phyloP scores from a whole-genome alignment of 2,113 vertebrate species.

The Eubucco bourcierii region DNA sequence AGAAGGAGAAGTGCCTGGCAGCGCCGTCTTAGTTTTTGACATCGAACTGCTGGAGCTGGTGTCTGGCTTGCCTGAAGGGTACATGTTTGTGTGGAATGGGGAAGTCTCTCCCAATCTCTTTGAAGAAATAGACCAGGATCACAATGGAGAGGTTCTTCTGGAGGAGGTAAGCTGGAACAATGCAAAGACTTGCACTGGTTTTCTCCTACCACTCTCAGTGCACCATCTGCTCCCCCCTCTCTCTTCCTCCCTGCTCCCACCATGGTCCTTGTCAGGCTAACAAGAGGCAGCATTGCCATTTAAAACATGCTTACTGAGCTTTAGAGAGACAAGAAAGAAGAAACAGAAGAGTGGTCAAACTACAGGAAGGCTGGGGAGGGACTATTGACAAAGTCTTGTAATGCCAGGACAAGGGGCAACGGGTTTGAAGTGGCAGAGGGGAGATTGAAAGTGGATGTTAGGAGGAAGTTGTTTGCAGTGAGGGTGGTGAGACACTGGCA shows the following conservation, averaged over 20 bases:
- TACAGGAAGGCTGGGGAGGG: too few species aligned
- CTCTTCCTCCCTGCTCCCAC: not conserved
- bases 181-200: not conserved
- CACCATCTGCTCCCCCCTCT: not conserved
- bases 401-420: too few species aligned
- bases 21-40: conserved; percentile 92
- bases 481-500: too few species aligned
- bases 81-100: conserved; percentile 97
- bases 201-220: not conserved
- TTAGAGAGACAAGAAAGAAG: not conserved
- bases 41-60: conserved; percentile 90
- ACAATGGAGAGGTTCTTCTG: conserved; percentile 81
- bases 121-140: conserved; percentile 90
- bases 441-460: too few species aligned
- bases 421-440: too few species aligned
- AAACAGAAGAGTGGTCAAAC: not conserved
- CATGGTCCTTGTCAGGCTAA: not conserved
- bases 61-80: conserved; percentile 94
- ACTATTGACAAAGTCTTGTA: too few species aligned
- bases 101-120: conserved; percentile 92
- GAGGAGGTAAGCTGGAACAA: conserved; percentile 82
- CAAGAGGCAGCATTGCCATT: not conserved
- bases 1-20: conserved; percentile 95
- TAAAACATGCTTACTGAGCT: not conserved
- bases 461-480: too few species aligned